Evolutionary conservation across 2,113 vertebrate genomes (phyloP), one percentile per base, ranked within the genome.

Genomic region (Onychostoma macrolepis): DNA sequence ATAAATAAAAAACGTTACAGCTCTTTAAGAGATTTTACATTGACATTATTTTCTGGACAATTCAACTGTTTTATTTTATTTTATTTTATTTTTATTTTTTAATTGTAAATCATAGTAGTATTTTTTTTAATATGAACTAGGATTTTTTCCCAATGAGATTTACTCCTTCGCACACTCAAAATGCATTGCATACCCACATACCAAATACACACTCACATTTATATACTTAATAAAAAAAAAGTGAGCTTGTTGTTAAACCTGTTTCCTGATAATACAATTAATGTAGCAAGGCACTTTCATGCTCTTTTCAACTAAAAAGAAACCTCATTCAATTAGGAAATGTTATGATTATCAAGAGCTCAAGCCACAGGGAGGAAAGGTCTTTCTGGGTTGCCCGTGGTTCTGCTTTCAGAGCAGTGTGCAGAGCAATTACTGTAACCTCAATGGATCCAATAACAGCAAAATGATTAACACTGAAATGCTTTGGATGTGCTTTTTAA

Each of bases 281-380:
- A 65, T 36, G 13, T 26, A 38, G 33, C 36, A 38, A 63, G 6
- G 21, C 10, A 33, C 79, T 81, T 28, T 41, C 50, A 87, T 69
- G 56, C 24, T 28, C 69, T 53, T 30, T 72, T 43, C 21, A 6
- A 63, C n/a, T 21, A 71, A 80, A 86, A 71, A 71, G 4, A 61
- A 28, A 28, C 45, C 26, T 12, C 77, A 80, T 72, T 86, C 4
- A 80, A 45, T 86, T 74, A 86, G 5, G 8, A 80, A 56, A 50
- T 56, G 15, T 43, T 81, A 79, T 86, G 26, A 86, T 72, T 86
- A 67, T 82, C 38, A 56, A 15, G 78, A 86, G 69, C 67, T 71
- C 33, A 58, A 80, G 48, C 65, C 65, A 81, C 48, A 45, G 63
- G 67, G n/a, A 80, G 36, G 13, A 78, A 86, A 74, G n/a, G 50